Evolutionary conservation across 2,797 vertebrate genomes (phyloP), one percentile per base, ranked within the genome.

Genomic region (Cottoperca gobio): DNA sequence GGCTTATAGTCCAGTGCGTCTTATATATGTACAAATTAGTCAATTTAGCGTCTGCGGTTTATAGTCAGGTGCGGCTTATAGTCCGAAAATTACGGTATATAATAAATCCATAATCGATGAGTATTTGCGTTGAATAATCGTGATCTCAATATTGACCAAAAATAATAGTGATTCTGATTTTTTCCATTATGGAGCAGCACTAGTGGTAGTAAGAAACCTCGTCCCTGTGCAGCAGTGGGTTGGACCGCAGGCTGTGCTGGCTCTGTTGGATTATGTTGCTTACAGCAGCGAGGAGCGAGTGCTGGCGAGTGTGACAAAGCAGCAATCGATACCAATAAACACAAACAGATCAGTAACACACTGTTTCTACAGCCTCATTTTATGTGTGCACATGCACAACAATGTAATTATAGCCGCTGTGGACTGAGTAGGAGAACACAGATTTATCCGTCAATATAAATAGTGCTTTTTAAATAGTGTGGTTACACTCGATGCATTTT

Each of bases 291-390:
- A 21, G 40, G 40, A 24, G n/a, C 8, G 7, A 6, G 64, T 2
- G 16, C 11, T 53, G 54, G 52, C 42, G 45, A 45, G 46, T 46
- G 65, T 40, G 39, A 62, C 35, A 37, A 62, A 68, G 42, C 43
- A n/a, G 13, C 31, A 26, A 46, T 43, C 48, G 19, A 61, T 57
- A 52, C 10, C 39, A 59, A 39, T 21, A 59, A 64, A 31, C 17
- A 2, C 45, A 40, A 57, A 57, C 55, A 0, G 43, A 74, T 75
- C 65, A 49, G 55, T 11, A 52, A 40, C 57, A 39, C 19, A 33
- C 48, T 37, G 55, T n/a, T 71, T 53, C 19, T 49, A 24, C 54
- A 65, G 19, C 42, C 37, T 62, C 3, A 23, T 31, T 48, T 28
- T 21, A 8, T 8, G 31, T 39, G 26, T 61, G 28, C 35, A 14